These are phyloP conservation scores for Miltochrista miniata DNA, from an alignment of 2,888 invertebrate species.

Conservation along the genomic window DNA sequence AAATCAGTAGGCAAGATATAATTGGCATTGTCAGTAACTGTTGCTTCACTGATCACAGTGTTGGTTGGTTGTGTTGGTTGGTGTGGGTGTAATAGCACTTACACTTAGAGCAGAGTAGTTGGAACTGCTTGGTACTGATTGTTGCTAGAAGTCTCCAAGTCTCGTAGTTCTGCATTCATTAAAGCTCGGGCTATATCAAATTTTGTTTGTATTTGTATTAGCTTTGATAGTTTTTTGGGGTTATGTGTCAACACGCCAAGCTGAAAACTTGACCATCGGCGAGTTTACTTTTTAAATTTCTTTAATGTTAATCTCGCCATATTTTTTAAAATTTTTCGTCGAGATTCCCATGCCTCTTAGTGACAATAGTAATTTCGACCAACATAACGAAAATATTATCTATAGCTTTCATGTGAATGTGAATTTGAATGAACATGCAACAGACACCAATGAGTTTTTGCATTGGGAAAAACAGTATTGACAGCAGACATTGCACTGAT, in stretches of 20 bases:
- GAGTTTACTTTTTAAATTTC: no score
- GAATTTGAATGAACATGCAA: no score
- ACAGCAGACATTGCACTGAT: no score
- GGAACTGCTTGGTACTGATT: constrained; percentile 18
- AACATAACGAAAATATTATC: no score
- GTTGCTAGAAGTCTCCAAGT: constrained; percentile 17
- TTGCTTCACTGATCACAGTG: constrained; percentile 21
- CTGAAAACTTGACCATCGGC: no score
- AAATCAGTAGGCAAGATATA: constrained; percentile 23
- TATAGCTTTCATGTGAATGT: no score
- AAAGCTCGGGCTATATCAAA: constrained; percentile 23
- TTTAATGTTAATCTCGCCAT: no score
- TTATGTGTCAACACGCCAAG: constrained; percentile 11
- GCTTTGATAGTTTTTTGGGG: constrained; percentile 19
- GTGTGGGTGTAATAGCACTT: no score
- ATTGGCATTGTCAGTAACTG: constrained; percentile 17
- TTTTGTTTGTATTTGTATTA: constrained; percentile 18
- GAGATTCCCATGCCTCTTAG: neutral
- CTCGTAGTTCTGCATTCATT: constrained; percentile 24
- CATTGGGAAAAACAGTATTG: no score
- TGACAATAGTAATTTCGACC: no score
- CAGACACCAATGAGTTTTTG: no score
- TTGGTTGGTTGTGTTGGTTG: constrained; percentile 17
- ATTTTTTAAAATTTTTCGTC: no score
- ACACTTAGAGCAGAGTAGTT: constrained; percentile 21